These are phyloP conservation scores for Drosophila nikananu DNA, from an alignment of 1,140 invertebrate genomes.

Conservation along the genomic window DNA sequence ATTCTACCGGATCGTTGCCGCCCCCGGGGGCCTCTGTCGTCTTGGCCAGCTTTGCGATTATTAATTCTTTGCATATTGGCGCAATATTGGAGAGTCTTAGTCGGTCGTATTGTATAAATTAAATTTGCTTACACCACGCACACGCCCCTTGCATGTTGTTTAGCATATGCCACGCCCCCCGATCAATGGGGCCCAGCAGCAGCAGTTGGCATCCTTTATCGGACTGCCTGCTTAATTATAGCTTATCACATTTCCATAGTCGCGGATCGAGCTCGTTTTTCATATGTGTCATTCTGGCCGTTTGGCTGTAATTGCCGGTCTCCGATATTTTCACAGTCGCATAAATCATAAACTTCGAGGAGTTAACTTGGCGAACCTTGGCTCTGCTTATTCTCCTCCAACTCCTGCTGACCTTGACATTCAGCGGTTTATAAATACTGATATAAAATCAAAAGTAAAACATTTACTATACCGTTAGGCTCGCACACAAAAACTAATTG, in stretches of 20 bases:
- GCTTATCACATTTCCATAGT: conserved; percentile 84
- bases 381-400: neutral
- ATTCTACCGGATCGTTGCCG: conserved; percentile 16
- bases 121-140: conserved; percentile 77
- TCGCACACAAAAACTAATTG: conserved; percentile 65
- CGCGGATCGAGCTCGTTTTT: conserved; percentile 79
- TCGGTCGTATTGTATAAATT: conserved; percentile 75
- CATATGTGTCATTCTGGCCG: conserved; percentile 73
- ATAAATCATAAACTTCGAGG: conserved; percentile 65
- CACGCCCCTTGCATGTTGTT: conserved; percentile 84
- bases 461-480: conserved; percentile 48
- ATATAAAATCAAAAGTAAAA: neutral
- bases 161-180: conserved; percentile 79
- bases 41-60: conserved; percentile 53
- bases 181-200: conserved; percentile 13
- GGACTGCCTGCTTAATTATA: conserved; percentile 73
- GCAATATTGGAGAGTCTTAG: neutral
- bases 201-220: conserved; percentile 55
- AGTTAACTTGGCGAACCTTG: conserved; percentile 10
- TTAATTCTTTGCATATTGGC: conserved; percentile 83
- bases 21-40: conserved; percentile 8
- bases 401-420: conserved; percentile 51
- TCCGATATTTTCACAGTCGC: conserved; percentile 56
- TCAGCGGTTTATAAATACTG: neutral
- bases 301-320: conserved; percentile 32